These are phyloP conservation scores for Entosphenus tridentatus DNA, from an alignment of 2,113 vertebrate genomes.

Conservation along the genomic window DNA sequence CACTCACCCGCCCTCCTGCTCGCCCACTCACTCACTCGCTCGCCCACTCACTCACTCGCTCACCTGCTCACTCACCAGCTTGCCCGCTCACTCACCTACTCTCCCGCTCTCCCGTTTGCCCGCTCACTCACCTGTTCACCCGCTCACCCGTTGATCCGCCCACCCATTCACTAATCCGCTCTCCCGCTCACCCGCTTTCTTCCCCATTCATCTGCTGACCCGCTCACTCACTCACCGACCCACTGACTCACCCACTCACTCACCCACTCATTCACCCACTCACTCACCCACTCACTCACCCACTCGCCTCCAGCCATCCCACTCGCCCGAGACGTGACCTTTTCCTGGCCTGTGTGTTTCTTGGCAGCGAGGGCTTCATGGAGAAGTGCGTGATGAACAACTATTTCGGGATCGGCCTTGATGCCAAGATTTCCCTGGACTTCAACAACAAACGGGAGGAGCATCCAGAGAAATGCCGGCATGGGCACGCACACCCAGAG, in stretches of 20 bases:
- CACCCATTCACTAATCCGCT: neutral
- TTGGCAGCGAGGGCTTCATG: constrained; percentile 44
- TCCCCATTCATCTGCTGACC: neutral
- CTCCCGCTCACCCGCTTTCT: neutral
- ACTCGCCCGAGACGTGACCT: neutral
- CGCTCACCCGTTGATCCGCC: no score
- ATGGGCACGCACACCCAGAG: constrained; percentile 9
- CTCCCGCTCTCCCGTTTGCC: no score
- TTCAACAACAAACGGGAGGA: constrained; percentile 87
- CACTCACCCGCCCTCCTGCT: no score
- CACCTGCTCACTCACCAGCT: no score
- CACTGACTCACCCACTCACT: no score
- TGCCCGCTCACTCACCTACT: no score
- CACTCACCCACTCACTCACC: no score
- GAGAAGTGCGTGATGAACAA: constrained; percentile 94
- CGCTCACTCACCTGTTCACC: no score
- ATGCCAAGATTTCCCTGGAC: constrained; percentile 75
- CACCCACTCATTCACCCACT: no score
- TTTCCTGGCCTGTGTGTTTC: constrained; percentile 8
- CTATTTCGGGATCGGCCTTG: constrained; percentile 75
- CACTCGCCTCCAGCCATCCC: neutral
- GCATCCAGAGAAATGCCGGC: constrained; percentile 79
- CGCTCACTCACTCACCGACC: neutral
- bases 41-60: no score
- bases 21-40: no score